Conservation (phyloP, 2,113 vertebrate species). For the Phaethon lepturus region DNA sequence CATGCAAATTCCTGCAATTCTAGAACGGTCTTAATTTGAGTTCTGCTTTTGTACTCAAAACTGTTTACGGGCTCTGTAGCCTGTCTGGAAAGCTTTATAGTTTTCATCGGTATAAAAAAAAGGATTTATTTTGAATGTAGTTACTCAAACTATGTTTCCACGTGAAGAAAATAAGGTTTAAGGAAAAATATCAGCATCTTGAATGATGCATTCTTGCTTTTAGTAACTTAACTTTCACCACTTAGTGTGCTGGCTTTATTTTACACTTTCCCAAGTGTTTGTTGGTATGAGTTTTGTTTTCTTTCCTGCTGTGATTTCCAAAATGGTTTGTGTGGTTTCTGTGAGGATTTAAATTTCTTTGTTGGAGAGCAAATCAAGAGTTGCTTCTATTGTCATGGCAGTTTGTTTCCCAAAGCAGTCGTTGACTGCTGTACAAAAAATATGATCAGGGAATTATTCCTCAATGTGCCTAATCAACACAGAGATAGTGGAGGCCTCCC, state of each 20-base stretch:
- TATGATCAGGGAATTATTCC: background rate
- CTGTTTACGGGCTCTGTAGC: background rate
- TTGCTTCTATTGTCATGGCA: background rate
- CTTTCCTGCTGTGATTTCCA: background rate
- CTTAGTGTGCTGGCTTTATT: background rate
- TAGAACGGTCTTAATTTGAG: background rate
- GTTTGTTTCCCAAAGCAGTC: background rate
- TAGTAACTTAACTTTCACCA: background rate
- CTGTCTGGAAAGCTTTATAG: background rate
- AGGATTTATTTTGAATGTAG: background rate
- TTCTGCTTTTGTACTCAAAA: background rate
- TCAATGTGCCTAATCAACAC: background rate
- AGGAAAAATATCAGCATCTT: background rate
- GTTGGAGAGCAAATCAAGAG: background rate
- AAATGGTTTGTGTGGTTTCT: background rate
- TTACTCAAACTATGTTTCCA: background rate
- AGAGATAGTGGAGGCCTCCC: fast-evolving
- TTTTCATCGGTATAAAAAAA: background rate
- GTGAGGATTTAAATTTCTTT: background rate
- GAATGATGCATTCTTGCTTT: background rate
- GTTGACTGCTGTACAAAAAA: background rate
- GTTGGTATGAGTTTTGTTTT: background rate
- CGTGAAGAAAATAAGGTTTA: background rate
- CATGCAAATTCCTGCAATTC: background rate
- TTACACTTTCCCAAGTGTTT: background rate